Percentiles rank a stretch among this genome's conserved stretches.
These are phyloP conservation scores for Chrysogorgia sp. DNA, from an alignment of 92 coral and sea anemone species.

Conservation along the genomic window DNA sequence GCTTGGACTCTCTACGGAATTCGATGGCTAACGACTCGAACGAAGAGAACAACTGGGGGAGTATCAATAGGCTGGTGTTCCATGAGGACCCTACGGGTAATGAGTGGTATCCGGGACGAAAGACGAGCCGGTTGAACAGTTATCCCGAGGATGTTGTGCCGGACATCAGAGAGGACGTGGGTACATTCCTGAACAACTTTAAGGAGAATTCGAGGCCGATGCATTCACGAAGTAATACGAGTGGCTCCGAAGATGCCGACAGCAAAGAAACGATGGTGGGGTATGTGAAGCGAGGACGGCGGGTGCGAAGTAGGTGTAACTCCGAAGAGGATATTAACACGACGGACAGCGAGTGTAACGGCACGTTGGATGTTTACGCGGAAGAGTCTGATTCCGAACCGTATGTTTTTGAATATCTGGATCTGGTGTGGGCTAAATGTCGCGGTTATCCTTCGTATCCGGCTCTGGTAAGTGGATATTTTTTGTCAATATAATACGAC, in stretches of 20 bases:
- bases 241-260: slow-evolving; percentile 90
- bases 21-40: slow-evolving; percentile 66
- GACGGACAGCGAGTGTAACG: slow-evolving; percentile 90
- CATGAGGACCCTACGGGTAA: slow-evolving; percentile 31
- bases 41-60: slow-evolving; percentile 70
- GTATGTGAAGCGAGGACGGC: slow-evolving; percentile 69
- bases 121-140: slow-evolving; percentile 41
- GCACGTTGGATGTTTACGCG: slow-evolving; percentile 77
- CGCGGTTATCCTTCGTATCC: slow-evolving; percentile 99
- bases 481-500: background rate
- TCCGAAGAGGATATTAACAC: slow-evolving; percentile 95
- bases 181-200: slow-evolving; percentile 52
- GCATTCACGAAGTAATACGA: slow-evolving; percentile 88
- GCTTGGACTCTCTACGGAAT: slow-evolving; percentile 19
- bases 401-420: slow-evolving; percentile 82
- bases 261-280: slow-evolving; percentile 52
- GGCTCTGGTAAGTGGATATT: slow-evolving; percentile 72
- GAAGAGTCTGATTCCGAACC: slow-evolving; percentile 71
- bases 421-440: slow-evolving; percentile 99
- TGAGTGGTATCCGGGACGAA: slow-evolving; percentile 38
- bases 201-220: slow-evolving; percentile 82
- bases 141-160: slow-evolving; percentile 38
- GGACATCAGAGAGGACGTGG: background rate
- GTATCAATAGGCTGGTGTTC: slow-evolving; percentile 25
- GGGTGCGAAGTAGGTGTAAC: slow-evolving; percentile 74